Conservation (phyloP, 2,113 vertebrate species). For the Lepidothrix coronata region DNA sequence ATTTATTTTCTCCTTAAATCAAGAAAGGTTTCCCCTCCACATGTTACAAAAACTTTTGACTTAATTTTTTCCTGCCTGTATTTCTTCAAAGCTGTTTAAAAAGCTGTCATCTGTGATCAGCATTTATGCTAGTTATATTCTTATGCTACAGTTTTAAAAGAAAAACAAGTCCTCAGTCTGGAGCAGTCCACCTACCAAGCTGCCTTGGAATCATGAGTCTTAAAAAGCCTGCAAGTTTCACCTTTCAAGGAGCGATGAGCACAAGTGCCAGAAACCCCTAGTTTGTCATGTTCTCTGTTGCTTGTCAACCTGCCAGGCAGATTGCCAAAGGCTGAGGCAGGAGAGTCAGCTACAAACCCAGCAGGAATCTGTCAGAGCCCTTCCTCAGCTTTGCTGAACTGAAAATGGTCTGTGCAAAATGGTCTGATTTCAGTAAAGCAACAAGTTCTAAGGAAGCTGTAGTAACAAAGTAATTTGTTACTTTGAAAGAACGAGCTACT, state of each 20-base stretch:
- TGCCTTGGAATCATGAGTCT: background rate
- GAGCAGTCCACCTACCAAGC: background rate
- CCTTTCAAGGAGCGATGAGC: background rate
- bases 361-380: background rate
- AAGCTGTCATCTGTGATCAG: background rate
- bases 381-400: background rate
- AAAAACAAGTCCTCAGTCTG: background rate
- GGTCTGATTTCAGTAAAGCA: background rate
- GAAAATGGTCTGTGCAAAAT: background rate
- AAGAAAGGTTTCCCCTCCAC: background rate
- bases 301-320: slow-evolving; percentile 24
- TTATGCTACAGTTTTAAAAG: background rate
- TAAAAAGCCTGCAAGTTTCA: background rate
- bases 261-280: background rate
- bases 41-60: background rate
- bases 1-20: background rate
- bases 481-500: background rate
- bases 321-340: background rate
- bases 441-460: background rate
- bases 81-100: background rate
- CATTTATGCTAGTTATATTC: background rate
- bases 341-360: background rate
- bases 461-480: background rate
- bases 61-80: background rate
- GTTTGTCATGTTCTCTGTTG: background rate